Conservation (phyloP, 2,797 vertebrate genomes). For the Synanceia verrucosa region DNA sequence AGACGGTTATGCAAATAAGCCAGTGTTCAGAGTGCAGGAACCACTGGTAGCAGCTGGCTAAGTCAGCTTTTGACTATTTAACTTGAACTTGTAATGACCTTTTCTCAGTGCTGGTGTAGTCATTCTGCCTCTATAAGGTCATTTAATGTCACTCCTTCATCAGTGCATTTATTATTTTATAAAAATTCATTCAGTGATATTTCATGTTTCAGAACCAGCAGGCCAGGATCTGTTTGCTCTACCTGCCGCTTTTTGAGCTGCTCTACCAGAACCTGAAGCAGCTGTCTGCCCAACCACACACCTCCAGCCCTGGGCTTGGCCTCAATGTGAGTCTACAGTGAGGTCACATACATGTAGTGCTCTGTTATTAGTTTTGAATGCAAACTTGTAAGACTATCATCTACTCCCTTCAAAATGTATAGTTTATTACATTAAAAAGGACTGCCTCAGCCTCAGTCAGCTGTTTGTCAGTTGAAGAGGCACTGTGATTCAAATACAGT, state of each 20-base stretch:
- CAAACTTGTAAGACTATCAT: neutral
- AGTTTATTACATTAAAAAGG: neutral
- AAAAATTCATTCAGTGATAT: neutral
- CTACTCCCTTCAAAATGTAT: neutral
- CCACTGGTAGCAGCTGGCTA: neutral
- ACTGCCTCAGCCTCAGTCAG: neutral
- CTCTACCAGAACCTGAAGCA: conserved; percentile 93
- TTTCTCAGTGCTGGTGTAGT: neutral
- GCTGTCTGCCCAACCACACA: conserved; percentile 76
- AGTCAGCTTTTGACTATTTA: neutral
- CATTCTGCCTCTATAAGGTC: neutral
- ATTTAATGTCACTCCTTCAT: neutral
- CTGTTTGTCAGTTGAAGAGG: neutral
- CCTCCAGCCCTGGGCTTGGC: conserved; percentile 59
- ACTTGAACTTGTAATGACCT: neutral
- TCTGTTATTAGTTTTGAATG: neutral
- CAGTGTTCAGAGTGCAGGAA: neutral
- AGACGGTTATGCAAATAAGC: conserved; percentile 62
- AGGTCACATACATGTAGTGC: neutral
- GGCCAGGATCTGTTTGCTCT: conserved; percentile 92
- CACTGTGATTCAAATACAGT: neutral
- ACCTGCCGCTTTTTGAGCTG: conserved; percentile 91
- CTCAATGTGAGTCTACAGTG: conserved; percentile 66
- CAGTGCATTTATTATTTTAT: neutral
- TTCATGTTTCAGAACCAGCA: conserved; percentile 89